Conservation (phyloP, 1,140 invertebrate genomes). For the Eufriesea mexicana region DNA sequence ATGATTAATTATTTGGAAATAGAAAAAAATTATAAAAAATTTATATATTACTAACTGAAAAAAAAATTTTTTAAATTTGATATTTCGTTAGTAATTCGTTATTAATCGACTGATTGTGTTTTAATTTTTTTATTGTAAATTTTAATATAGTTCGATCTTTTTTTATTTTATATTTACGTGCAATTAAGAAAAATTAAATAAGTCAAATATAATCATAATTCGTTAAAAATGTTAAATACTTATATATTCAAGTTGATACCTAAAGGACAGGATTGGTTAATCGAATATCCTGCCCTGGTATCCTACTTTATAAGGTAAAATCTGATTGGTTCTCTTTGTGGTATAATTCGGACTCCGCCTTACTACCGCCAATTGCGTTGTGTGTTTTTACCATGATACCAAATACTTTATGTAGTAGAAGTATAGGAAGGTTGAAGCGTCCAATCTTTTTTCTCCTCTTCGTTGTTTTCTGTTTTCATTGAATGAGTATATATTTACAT, state of each 20-base stretch:
- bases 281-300: constrained; percentile 84
- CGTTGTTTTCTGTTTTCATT: constrained; percentile 24
- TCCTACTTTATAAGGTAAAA: constrained; percentile 84
- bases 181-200: constrained; percentile 12
- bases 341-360: constrained; percentile 79
- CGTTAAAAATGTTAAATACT: constrained; percentile 38
- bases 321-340: constrained; percentile 85
- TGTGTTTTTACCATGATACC: constrained; percentile 76
- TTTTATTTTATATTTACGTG: neutral
- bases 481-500: constrained; percentile 5
- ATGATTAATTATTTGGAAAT: neutral
- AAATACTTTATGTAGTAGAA: constrained; percentile 72
- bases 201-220: constrained; percentile 18
- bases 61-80: neutral
- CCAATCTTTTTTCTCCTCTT: constrained; percentile 29
- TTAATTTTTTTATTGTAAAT: neutral
- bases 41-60: neutral
- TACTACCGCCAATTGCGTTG: constrained; percentile 79
- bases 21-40: neutral
- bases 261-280: constrained; percentile 83
- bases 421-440: constrained; percentile 50
- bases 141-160: neutral
- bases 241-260: constrained; percentile 72
- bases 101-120: neutral
- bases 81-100: neutral